Conservation (phyloP, 2,888 invertebrate species). For the Agrilus cyanescens region DNA sequence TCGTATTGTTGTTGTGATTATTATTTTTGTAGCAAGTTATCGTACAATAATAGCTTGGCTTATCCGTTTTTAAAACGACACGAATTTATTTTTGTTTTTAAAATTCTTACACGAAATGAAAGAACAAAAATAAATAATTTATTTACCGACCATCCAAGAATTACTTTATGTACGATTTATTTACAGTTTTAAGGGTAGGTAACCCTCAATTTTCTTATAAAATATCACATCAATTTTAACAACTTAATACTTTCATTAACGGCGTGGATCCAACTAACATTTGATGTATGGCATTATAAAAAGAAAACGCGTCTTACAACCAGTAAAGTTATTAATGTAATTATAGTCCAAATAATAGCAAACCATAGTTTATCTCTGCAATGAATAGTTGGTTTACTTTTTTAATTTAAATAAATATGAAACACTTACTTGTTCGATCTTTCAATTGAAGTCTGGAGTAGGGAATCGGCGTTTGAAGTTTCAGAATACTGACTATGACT, state of each 20-base stretch:
- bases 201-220: background rate
- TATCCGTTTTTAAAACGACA: too few relatives aligned
- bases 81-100: too few relatives aligned
- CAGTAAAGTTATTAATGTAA: conserved; percentile 36
- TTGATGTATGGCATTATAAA: conserved; percentile 23
- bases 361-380: conserved; percentile 41
- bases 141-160: too few relatives aligned
- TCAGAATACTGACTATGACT: background rate
- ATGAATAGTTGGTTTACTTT: conserved; percentile 9
- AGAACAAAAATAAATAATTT: too few relatives aligned
- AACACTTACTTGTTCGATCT: conserved; percentile 29
- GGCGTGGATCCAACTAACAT: background rate
- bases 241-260: background rate
- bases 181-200: too few relatives aligned
- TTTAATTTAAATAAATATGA: background rate
- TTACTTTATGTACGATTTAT: too few relatives aligned
- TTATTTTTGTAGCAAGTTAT: too few relatives aligned
- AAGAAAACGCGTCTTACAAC: conserved; percentile 39
- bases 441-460: conserved; percentile 26
- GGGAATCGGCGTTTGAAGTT: conserved; percentile 13
- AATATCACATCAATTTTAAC: background rate
- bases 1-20: too few relatives aligned
- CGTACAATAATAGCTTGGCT: too few relatives aligned
- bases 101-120: too few relatives aligned
- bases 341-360: conserved; percentile 35